Evolutionary conservation across 23 tunicate species (phyloP), one percentile per base, ranked within the genome.

Genomic region (Oikopleura dioica): DNA sequence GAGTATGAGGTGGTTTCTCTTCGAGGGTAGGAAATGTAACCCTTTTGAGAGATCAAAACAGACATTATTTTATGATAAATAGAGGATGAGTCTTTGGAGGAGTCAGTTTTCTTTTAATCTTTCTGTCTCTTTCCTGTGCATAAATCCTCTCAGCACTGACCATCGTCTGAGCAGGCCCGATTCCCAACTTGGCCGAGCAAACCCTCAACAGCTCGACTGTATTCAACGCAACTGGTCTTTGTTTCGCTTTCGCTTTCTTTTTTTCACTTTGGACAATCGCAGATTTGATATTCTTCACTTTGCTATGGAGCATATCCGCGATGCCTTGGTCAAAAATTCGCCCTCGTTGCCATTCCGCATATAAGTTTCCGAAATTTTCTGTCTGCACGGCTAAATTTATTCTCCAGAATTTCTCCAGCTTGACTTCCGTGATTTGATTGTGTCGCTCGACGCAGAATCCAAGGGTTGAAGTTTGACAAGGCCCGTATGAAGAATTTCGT

Each of bases 401-500:
- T 37, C 69, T 80, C 99, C 99, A 94, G 51, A 77, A 94, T 37
- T 84, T 83, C 79, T 94, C 99, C 1, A 95, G 99, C 77, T 94
- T 94, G 82, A 94, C 86, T 35, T 92, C 77, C 58, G 84, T 87
- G 37, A 94, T 94, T 59, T 77, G 79, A 37, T 94, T 95, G 50
- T 94, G 99, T 12, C 99, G 81, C 23, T 94, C 99, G 0, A 94
- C 99, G 72, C 95, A 86, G 37, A 94, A 94, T 2, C 95, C 99
- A 16, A 94, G 81, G n/a, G 99, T 94, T 24, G 99, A 95, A 5
- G 99, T 94, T 50, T 94, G 99, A 59, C 99, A 94, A 1, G 99
- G 99, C 36, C 99, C 99, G 59, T 94, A 94, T n/a, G 99, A 94
- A 94, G 77, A 80, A 94, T 63, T 77, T 83, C 35, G 99, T 94